phyloP scores from a whole-genome alignment of 30 jellyfish, hydroid and myxozoan genomes.

The Clytia hemisphaerica region DNA sequence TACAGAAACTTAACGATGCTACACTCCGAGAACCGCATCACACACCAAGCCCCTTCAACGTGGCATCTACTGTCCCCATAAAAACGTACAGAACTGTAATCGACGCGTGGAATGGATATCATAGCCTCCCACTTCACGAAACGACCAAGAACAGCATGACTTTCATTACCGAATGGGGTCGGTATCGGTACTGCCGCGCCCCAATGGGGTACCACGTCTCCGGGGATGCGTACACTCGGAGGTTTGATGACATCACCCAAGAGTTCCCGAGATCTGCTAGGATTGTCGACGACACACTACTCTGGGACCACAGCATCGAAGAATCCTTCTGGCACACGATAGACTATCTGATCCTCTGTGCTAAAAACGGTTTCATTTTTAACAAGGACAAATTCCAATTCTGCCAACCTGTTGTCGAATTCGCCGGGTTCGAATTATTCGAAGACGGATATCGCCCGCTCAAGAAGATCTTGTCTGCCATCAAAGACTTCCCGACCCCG shows the following conservation, averaged over 20 bases:
- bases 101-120: constrained; percentile 73
- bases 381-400: constrained; percentile 22
- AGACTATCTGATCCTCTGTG: constrained; percentile 10
- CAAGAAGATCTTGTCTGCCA: constrained; percentile 1
- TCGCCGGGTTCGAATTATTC: constrained; percentile 52
- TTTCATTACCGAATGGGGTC: constrained; percentile 58
- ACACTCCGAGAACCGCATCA: background rate
- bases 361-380: constrained; percentile 28
- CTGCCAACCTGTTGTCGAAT: constrained; percentile 32
- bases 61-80: background rate
- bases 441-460: constrained; percentile 30
- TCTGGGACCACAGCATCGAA: constrained; percentile 22
- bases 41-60: background rate
- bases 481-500: constrained; percentile 32
- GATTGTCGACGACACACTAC: constrained; percentile 31
- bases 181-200: constrained; percentile 35
- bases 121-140: constrained; percentile 31
- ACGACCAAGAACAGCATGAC: background rate
- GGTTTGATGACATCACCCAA: constrained; percentile 35
- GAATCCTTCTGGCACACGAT: constrained; percentile 38
- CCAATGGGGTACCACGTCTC: constrained; percentile 59
- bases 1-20: background rate
- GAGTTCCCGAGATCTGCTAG: background rate
- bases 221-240: constrained; percentile 53
- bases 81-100: constrained; percentile 41